Evolutionary conservation across 2,888 invertebrate genomes (phyloP).

Genomic region (Andrena fulva): DNA sequence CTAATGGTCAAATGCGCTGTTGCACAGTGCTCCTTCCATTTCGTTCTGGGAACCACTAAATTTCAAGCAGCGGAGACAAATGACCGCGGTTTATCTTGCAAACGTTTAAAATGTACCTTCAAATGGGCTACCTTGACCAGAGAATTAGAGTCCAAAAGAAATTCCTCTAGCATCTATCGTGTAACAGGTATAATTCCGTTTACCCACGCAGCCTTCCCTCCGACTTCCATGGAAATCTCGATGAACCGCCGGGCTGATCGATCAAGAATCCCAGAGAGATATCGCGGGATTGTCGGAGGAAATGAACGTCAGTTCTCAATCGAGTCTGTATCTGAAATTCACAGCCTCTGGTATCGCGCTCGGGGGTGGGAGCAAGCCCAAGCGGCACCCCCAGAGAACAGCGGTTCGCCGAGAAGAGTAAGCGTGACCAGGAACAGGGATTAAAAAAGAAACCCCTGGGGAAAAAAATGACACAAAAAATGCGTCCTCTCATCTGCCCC

Average conservation of each 20-base stretch:
- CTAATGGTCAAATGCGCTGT: background rate
- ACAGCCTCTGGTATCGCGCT: background rate
- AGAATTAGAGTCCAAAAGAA: no score
- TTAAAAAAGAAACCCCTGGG: background rate
- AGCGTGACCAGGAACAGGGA: background rate
- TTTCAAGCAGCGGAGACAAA: background rate
- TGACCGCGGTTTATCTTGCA: slow-evolving; percentile 6
- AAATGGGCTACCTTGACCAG: no score
- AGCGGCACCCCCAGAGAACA: no score
- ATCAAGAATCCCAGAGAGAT: slow-evolving; percentile 46
- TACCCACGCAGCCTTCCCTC: background rate
- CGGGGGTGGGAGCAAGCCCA: background rate
- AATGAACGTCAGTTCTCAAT: slow-evolving; percentile 62
- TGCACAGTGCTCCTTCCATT: background rate
- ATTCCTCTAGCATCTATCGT: no score
- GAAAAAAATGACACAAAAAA: background rate
- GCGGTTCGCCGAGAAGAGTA: background rate
- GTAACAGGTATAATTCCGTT: background rate
- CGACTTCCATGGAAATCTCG: slow-evolving; percentile 25
- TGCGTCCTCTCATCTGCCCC: background rate
- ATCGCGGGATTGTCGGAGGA: slow-evolving; percentile 44
- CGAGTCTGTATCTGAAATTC: slow-evolving; percentile 51
- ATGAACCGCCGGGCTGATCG: slow-evolving; percentile 27
- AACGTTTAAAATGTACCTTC: background rate
- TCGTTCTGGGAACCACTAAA: background rate